Percentiles rank a stretch among this genome's conserved stretches.
These are phyloP conservation scores for Mycalesis mineus DNA, from an alignment of 2,888 invertebrate species.

Conservation along the genomic window DNA sequence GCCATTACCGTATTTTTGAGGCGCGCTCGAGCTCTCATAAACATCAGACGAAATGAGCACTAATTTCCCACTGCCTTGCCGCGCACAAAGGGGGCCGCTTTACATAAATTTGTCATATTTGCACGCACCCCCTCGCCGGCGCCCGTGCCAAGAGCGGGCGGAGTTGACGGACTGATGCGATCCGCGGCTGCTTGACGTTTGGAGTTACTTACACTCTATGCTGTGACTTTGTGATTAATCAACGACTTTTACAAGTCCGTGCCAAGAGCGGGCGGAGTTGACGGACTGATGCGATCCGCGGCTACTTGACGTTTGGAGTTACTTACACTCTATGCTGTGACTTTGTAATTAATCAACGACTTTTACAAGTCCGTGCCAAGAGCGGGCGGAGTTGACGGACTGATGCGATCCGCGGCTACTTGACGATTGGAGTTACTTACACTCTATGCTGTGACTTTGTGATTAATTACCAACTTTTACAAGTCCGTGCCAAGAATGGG, in stretches of 20 bases:
- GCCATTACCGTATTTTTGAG: conserved; percentile 66
- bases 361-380: no score
- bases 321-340: not conserved
- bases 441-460: no score
- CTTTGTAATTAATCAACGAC: no score
- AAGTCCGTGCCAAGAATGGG: no score
- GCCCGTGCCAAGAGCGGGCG: conserved; percentile 48
- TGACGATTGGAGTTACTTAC: not conserved
- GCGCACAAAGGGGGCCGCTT: conserved; percentile 56
- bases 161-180: conserved; percentile 2
- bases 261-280: not conserved
- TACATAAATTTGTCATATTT: conserved; percentile 77
- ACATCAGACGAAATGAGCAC: conserved; percentile 69
- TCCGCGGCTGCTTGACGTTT: not conserved
- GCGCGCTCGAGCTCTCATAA: conserved; percentile 58
- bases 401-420: no score
- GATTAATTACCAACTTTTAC: no score
- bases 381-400: not conserved
- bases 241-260: no score
- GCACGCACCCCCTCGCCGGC: conserved; percentile 53
- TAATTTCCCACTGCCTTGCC: conserved; percentile 58
- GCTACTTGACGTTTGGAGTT: not conserved
- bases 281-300: not conserved
- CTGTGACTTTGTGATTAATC: no score
- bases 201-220: not conserved